Percentiles rank a stretch among this genome's conserved stretches.
Evolutionary conservation across 92 coral and sea anemone species (phyloP).

Genomic region (Siderastrea radians): DNA sequence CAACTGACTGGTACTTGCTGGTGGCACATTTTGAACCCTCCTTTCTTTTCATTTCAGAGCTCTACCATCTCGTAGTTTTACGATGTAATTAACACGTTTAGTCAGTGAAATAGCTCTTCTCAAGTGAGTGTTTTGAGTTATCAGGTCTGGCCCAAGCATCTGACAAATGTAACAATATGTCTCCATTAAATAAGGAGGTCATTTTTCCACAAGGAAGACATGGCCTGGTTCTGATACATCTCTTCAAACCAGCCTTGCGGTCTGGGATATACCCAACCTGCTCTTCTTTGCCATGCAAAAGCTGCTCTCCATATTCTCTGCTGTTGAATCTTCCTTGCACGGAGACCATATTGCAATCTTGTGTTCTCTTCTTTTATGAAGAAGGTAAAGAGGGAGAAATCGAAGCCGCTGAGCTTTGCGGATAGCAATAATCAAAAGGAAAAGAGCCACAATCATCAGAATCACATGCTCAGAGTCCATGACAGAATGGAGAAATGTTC

Average conservation of each 20-base stretch:
- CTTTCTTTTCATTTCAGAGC: no score
- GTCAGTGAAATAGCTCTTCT: constrained; percentile 26
- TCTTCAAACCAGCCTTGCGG: not conserved
- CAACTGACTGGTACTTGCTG: no score
- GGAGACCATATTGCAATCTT: not conserved
- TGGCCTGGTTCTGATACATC: not conserved
- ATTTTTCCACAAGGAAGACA: constrained; percentile 19
- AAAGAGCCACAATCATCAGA: not conserved
- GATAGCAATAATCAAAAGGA: constrained; percentile 1
- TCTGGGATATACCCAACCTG: constrained; percentile 17
- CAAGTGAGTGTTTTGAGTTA: constrained; percentile 24
- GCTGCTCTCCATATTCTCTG: not conserved
- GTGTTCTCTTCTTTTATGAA: not conserved
- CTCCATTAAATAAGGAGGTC: constrained; percentile 11
- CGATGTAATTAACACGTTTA: constrained; percentile 1
- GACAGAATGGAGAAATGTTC: not conserved
- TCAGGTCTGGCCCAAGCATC: constrained; percentile 11
- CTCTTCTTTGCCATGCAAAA: not conserved
- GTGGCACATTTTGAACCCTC: no score
- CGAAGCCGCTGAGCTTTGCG: not conserved
- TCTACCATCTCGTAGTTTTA: no score
- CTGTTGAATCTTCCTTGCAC: not conserved
- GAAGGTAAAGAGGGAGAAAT: not conserved
- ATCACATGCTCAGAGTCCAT: not conserved
- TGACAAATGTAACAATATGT: constrained; percentile 41